phyloP scores from a whole-genome alignment of 2,113 vertebrate species.

The Myotis lucifugus region DNA sequence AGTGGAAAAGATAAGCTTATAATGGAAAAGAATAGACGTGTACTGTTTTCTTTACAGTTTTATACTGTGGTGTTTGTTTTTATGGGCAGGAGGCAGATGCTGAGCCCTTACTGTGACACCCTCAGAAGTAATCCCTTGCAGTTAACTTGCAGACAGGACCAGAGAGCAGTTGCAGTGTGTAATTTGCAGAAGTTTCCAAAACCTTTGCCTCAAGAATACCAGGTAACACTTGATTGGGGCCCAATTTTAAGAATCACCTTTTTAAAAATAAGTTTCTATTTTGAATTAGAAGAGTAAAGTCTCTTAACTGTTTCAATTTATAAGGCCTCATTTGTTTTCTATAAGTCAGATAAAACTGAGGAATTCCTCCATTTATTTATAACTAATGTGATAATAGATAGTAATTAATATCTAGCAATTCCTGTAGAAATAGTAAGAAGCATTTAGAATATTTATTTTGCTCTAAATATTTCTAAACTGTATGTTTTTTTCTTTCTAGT shows the following conservation, averaged over 20 bases:
- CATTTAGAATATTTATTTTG: neutral
- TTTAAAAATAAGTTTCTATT: conserved; percentile 17
- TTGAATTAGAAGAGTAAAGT: conserved; percentile 42
- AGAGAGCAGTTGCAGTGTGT: conserved; percentile 96
- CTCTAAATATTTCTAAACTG: neutral
- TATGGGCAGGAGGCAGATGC: conserved; percentile 85
- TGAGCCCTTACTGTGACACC: conserved; percentile 93
- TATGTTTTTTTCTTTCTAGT: conserved; percentile 16
- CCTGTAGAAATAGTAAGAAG: neutral
- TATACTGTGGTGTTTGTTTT: neutral
- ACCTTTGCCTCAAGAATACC: conserved; percentile 93
- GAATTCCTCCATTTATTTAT: conserved; percentile 19
- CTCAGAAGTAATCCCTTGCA: conserved; percentile 93
- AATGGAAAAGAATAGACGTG: neutral
- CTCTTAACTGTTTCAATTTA: neutral
- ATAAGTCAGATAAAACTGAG: neutral
- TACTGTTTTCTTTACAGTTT: neutral
- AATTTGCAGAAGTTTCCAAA: conserved; percentile 94
- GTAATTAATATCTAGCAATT: neutral
- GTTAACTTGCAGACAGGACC: conserved; percentile 97
- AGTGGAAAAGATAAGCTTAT: neutral
- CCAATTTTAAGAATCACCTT: neutral
- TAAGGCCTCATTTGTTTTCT: neutral
- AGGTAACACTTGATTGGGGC: conserved; percentile 86
- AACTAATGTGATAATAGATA: neutral